Percentiles rank a stretch among this genome's conserved stretches.
Evolutionary conservation across 2,888 invertebrate species (phyloP).

Genomic region (Steromphala cineraria): DNA sequence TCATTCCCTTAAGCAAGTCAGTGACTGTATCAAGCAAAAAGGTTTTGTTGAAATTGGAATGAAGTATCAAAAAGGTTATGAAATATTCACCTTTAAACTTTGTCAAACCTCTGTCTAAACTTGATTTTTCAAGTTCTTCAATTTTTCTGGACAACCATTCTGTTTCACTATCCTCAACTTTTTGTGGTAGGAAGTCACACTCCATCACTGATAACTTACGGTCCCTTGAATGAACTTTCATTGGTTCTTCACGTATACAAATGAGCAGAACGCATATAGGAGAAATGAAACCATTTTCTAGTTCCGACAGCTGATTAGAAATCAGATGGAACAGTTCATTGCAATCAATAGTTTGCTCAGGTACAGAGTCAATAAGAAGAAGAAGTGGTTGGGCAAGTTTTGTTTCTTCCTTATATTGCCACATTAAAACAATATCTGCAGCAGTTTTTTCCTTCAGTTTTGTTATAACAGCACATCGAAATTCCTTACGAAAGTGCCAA

Average conservation of each 20-base stretch:
- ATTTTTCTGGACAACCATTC: background rate
- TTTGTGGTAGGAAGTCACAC: background rate
- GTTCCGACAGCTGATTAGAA: background rate
- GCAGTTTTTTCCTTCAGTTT: background rate
- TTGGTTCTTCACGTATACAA: background rate
- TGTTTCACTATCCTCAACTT: background rate
- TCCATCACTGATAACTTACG: background rate
- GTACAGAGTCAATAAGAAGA: background rate
- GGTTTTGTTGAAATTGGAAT: slow-evolving; percentile 9
- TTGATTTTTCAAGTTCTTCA: background rate
- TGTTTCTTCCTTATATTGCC: background rate
- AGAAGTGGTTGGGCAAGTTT: background rate
- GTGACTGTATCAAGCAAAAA: slow-evolving; percentile 25
- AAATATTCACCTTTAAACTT: slow-evolving; percentile 27
- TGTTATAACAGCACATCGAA: slow-evolving; percentile 23
- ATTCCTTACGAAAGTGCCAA: slow-evolving; percentile 24
- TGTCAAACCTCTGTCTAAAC: background rate
- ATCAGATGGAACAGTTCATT: background rate
- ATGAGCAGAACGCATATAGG: background rate
- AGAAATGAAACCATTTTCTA: background rate
- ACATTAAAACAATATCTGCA: background rate
- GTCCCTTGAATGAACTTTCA: background rate
- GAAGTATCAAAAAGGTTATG: slow-evolving; percentile 33
- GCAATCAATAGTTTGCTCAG: background rate
- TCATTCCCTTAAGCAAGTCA: background rate